Percentiles rank a stretch among this genome's conserved stretches.
phyloP scores from a whole-genome alignment of 2,113 vertebrate genomes.

The Tauraco erythrolophus region DNA sequence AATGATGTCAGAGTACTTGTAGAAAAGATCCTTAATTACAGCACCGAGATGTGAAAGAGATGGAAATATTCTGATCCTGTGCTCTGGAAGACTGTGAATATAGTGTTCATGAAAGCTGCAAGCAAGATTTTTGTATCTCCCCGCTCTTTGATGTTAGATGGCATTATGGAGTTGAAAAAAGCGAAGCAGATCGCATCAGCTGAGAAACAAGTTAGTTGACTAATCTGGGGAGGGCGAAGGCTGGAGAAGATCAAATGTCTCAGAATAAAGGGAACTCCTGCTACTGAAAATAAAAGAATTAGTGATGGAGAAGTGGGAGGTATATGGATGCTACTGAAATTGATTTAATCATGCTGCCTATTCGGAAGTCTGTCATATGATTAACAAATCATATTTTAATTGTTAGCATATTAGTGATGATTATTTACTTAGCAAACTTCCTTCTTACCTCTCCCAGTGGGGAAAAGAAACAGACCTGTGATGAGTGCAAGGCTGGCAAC shows the following conservation, averaged over 20 bases:
- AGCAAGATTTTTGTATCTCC: background rate
- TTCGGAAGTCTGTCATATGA: conserved; percentile 18
- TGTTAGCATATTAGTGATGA: background rate
- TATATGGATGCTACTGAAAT: background rate
- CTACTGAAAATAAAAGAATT: background rate
- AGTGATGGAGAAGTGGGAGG: background rate
- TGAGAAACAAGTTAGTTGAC: conserved; percentile 33
- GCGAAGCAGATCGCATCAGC: background rate
- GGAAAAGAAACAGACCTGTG: background rate
- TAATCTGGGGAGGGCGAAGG: background rate
- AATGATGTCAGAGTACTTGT: background rate
- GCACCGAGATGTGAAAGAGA: background rate
- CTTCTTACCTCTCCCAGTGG: conserved; percentile 5
- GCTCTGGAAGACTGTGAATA: background rate
- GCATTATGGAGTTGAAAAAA: background rate
- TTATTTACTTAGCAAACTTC: conserved; percentile 57
- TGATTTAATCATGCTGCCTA: background rate
- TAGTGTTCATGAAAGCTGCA: background rate
- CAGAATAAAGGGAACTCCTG: background rate
- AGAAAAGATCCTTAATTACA: background rate
- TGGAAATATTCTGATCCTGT: background rate
- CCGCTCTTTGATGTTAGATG: conserved; percentile 1
- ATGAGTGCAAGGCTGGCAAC: background rate
- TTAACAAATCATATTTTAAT: conserved; percentile 62
- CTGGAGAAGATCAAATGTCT: background rate